Conservation (phyloP, 1,140 invertebrate species). For the Arctopsyche grandis region DNA sequence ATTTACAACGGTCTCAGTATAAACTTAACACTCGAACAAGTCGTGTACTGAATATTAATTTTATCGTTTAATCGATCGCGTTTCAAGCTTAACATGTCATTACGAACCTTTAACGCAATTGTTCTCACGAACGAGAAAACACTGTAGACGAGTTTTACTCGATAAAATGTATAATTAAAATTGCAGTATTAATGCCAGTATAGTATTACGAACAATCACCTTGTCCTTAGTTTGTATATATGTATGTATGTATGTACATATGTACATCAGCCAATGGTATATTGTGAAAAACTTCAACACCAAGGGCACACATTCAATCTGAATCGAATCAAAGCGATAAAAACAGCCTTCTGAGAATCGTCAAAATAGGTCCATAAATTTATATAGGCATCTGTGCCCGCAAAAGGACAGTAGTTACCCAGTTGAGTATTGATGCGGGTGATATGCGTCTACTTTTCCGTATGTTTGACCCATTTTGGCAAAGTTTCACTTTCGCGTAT, state of each 20-base stretch:
- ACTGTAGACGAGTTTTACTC: too few relatives aligned
- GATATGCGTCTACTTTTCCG: conserved; percentile 14
- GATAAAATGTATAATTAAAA: background rate
- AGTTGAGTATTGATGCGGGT: conserved; percentile 1
- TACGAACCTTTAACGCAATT: background rate
- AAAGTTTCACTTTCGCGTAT: conserved; percentile 27
- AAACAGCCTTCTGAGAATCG: conserved; percentile 2
- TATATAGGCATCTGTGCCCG: conserved; percentile 1
- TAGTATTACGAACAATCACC: background rate
- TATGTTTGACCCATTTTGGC: conserved; percentile 31
- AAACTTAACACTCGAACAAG: too few relatives aligned
- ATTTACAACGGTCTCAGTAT: background rate
- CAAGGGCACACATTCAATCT: background rate
- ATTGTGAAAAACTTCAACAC: background rate
- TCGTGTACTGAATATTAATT: background rate
- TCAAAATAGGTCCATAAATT: conserved; percentile 35
- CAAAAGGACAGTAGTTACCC: background rate
- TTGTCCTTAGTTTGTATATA: background rate
- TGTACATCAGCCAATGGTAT: background rate
- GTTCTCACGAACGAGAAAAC: too few relatives aligned
- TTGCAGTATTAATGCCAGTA: background rate
- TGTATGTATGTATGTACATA: conserved; percentile 12
- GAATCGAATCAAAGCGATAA: conserved; percentile 23
- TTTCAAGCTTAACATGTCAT: background rate
- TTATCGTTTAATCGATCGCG: background rate